Evolutionary conservation across 1,140 invertebrate genomes (phyloP), one percentile per base, ranked within the genome.

Genomic region (Zophobas morio): DNA sequence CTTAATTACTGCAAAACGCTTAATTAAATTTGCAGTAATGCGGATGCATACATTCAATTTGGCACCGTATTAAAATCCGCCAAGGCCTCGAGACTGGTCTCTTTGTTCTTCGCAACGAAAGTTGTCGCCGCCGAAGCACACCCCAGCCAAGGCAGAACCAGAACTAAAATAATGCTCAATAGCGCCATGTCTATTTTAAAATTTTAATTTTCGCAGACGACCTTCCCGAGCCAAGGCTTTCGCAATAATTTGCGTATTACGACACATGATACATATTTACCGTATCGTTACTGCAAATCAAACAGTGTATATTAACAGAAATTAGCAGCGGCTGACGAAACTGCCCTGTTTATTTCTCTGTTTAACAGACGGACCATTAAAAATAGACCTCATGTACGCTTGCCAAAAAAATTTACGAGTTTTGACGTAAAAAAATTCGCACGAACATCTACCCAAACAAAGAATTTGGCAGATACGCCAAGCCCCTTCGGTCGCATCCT

Each of bases 211-310:
- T 73, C 71, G 49, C 71, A 73, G 71, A 73, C 71, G 71, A 73
- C 71, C 71, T 73, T 73, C 71, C 54, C 71, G 71, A 73, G 71
- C 71, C 71, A 73, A 73, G 71, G 71, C 71, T 73, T 73, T 73
- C 71, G 71, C 54, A 73, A 73, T 54, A 73, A 73, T 73, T 73
- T 73, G 71, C 71, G 71, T 73, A 73, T 73, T 73, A 73, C 71
- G 37, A 73, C 71, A 73, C 70, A 72, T 42, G 71, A 73, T 73
- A 73, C 71, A 73, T 73, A 73, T 73, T 73, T 73, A 73, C 71
- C 71, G 40, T 73, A 42, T 54, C 49, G 49, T 73, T 53, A 73
- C 49, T 42, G 37, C 49, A 73, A 73, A 73, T 73, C 54, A 73
- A 73, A 73, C 66, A 71, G 63, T 57, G 54, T 57, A 36, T 57